Base-by-base conservation (phyloP, 2,113 vertebrate species). In the Emydura subglobosa region DNA sequence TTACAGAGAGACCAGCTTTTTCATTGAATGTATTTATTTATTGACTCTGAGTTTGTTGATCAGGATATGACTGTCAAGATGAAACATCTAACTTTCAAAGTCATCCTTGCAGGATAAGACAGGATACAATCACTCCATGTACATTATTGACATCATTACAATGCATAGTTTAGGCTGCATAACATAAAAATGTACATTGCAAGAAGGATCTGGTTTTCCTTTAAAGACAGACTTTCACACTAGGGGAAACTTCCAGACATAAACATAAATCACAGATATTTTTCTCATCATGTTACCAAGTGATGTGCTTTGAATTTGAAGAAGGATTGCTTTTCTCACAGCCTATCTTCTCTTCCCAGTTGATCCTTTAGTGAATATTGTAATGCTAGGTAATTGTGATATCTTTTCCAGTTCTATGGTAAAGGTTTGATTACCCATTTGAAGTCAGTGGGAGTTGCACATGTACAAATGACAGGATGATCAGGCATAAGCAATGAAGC, bases 71-170 rank as follows among this genome's bases (percentile, higher is more conserved):
- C 97, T 95, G 95, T 94, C 92, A 93, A 97, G 95, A 97, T 97
- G 95, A 98, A 98, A 97, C 97, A 97, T 96, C 72, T 93, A 93
- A 83, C 86, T 98, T 97, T 97, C 97, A 98, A 98, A 98, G 97
- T 97, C 74, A 44, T 95, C 93, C 90, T 95, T 96, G 83, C 88
- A 96, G 92, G 91, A 97, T 94, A 83, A 97, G 96, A 97, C 97
- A 95, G 95, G 95, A 97, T 97, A 93, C 90, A 65, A 88, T 95
- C 91, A 82, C 93, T 97, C 82, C 94, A 44, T 96, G 96, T 97
- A 97, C 96, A 89, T 97, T 97, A 96, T 95, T 96, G 87, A 97
- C 97, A 96, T 96, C 94, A 93, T 95, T 94, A 94, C 4, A 1
- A 54, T 96, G 91, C 51, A 4, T 92, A 88, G 92, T 91, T 95